Percentiles rank a stretch among this genome's conserved stretches.
These are phyloP conservation scores for Sakesphorus luctuosus DNA, from an alignment of 2,113 vertebrate genomes.

Conservation along the genomic window DNA sequence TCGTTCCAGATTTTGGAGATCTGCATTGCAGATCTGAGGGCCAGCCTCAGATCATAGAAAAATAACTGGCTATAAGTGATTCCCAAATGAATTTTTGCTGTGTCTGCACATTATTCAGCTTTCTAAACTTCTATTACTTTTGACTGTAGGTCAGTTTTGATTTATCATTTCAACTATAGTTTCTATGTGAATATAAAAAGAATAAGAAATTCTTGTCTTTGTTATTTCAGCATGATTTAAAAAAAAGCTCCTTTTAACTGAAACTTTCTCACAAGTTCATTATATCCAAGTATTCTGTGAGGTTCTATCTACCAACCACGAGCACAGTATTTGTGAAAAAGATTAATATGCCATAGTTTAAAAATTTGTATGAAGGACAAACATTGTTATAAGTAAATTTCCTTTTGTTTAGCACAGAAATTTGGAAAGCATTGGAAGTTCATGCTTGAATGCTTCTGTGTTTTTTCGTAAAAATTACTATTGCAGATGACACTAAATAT, in stretches of 20 bases:
- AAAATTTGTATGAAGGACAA: constrained; percentile 16
- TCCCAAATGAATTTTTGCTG: constrained; percentile 52
- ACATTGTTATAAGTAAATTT: constrained; percentile 3
- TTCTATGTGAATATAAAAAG: not conserved
- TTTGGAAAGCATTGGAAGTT: constrained; percentile 37
- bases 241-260: not conserved
- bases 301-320: not conserved
- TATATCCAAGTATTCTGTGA: not conserved
- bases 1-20: constrained; percentile 5
- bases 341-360: not conserved
- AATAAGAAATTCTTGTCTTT: not conserved
- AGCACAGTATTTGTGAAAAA: constrained; percentile 29
- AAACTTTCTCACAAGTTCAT: constrained; percentile 2
- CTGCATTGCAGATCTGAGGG: constrained; percentile 52
- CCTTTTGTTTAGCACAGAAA: constrained; percentile 35
- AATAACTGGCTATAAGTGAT: constrained; percentile 31
- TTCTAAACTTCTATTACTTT: constrained; percentile 42
- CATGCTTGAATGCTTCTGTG: constrained; percentile 35
- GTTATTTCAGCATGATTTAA: not conserved
- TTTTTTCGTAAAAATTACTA: constrained; percentile 57
- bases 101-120: constrained; percentile 31
- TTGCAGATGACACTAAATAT: constrained; percentile 63
- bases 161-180: constrained; percentile 23
- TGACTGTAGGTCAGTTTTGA: constrained; percentile 49
- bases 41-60: constrained; percentile 1